These are phyloP conservation scores for Parnassius glacialis DNA, from an alignment of 2,888 invertebrate species.

Conservation along the genomic window DNA sequence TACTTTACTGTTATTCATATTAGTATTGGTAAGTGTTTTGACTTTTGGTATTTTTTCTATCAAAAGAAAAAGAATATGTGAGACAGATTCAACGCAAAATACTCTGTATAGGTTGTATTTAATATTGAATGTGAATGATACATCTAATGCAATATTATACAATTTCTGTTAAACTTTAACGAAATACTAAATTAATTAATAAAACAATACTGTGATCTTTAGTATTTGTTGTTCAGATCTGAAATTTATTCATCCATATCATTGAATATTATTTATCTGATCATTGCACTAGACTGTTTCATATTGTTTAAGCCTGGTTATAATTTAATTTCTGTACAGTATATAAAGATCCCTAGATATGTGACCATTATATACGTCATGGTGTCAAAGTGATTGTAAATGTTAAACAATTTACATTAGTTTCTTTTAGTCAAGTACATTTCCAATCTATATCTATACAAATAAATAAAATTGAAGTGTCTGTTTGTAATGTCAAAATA, in stretches of 20 bases:
- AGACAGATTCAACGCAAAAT: not conserved
- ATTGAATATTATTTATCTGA: not conserved
- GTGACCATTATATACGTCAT: too few relatives aligned
- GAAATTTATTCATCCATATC: not conserved
- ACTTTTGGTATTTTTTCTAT: not conserved
- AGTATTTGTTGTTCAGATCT: constrained; percentile 7
- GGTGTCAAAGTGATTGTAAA: too few relatives aligned
- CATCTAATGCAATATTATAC: not conserved
- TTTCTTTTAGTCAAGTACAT: too few relatives aligned
- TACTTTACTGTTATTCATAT: constrained; percentile 50
- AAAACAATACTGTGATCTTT: constrained; percentile 17
- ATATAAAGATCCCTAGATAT: too few relatives aligned
- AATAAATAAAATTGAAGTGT: too few relatives aligned
- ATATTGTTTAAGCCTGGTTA: too few relatives aligned
- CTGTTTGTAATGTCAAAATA: too few relatives aligned
- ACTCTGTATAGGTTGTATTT: constrained; percentile 54
- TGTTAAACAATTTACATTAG: too few relatives aligned
- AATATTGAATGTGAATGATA: constrained; percentile 39
- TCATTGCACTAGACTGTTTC: too few relatives aligned
- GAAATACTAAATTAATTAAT: constrained; percentile 37
- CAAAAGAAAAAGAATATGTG: not conserved
- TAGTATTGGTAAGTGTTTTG: constrained; percentile 2
- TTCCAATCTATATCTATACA: too few relatives aligned
- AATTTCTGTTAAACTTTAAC: too few relatives aligned
- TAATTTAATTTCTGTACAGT: too few relatives aligned